These are phyloP conservation scores for Onychomys leucogaster DNA, from an alignment of 2,797 vertebrate genomes.

Conservation along the genomic window DNA sequence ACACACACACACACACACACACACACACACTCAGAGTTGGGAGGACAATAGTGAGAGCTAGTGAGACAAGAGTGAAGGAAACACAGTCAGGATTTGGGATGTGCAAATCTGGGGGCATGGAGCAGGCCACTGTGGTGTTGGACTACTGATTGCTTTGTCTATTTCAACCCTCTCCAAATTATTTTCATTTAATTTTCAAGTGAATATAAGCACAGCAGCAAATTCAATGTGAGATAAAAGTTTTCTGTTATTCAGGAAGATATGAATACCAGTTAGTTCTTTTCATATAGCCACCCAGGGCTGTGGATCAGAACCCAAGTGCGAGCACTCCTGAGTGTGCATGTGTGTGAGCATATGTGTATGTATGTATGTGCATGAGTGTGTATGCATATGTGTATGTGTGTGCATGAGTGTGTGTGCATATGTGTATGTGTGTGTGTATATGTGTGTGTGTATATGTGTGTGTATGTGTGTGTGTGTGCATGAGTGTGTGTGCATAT, in stretches of 20 bases:
- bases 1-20: too few species aligned
- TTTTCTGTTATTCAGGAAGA: not conserved
- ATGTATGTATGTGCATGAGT: not conserved
- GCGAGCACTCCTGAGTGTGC: not conserved
- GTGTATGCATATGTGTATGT: too few species aligned
- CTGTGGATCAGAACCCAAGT: not conserved
- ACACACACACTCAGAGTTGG: not conserved
- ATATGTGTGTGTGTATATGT: not conserved
- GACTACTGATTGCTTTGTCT: not conserved
- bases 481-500: not conserved
- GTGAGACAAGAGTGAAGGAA: not conserved
- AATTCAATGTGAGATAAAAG: not conserved
- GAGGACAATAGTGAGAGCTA: not conserved
- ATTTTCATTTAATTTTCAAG: constrained; percentile 29
- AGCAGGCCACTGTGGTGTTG: not conserved
- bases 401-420: not conserved
- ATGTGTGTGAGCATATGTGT: not conserved
- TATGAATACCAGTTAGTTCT: not conserved
- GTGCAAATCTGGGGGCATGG: not conserved
- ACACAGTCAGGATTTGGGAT: not conserved
- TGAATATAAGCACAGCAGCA: not conserved
- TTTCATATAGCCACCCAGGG: not conserved
- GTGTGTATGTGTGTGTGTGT: not conserved
- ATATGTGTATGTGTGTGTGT: not conserved
- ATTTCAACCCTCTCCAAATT: not conserved